Conservation (phyloP, 2,888 invertebrate genomes). For the Catocala fraxini region DNA sequence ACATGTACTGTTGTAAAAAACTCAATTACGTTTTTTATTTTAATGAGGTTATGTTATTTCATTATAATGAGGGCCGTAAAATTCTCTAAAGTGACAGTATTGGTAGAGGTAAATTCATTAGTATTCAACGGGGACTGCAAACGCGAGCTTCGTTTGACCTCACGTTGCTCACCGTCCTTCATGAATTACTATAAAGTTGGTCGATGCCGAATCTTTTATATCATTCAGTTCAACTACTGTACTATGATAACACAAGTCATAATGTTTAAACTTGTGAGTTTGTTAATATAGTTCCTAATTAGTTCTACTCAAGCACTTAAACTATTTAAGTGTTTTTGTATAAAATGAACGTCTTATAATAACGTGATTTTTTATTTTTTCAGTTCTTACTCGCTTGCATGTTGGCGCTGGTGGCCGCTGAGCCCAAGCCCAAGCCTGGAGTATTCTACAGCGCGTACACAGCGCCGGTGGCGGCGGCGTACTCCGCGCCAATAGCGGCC, state of each 20-base stretch:
- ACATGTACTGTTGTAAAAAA: too few relatives aligned
- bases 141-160: constrained; percentile 19
- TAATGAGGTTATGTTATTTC: too few relatives aligned
- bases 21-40: too few relatives aligned
- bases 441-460: constrained; percentile 59
- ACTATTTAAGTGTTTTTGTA: background rate
- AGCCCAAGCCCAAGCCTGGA: constrained; percentile 59
- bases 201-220: constrained; percentile 36
- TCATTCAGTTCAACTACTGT: constrained; percentile 60
- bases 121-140: constrained; percentile 26
- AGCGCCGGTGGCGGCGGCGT: constrained; percentile 62
- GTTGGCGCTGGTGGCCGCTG: constrained; percentile 59
- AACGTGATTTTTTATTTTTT: constrained; percentile 37
- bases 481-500: constrained; percentile 70
- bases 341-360: background rate
- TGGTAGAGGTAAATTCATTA: constrained; percentile 20
- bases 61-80: background rate
- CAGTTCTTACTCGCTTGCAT: constrained; percentile 74
- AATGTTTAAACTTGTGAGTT: constrained; percentile 69
- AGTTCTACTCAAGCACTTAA: background rate
- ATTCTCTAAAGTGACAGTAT: background rate
- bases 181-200: constrained; percentile 61
- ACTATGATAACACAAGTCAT: constrained; percentile 48
- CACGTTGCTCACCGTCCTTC: constrained; percentile 62
- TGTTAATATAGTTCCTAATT: background rate